Base-by-base conservation (phyloP, 1,140 invertebrate species). In the Cydia pomonella region DNA sequence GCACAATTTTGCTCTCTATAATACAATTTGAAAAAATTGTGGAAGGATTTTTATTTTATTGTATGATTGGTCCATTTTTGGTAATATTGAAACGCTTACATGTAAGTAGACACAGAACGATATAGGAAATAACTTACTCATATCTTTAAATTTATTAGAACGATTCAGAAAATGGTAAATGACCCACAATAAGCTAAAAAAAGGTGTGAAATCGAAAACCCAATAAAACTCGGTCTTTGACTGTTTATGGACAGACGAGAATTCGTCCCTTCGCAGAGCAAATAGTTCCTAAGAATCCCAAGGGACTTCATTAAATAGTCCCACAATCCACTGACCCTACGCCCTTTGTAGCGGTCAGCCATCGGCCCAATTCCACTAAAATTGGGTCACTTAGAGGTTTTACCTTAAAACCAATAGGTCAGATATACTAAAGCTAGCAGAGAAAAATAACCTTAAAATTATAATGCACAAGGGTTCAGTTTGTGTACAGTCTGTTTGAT, bases 251-350 rank as follows among this genome's bases (percentile, higher is more conserved):
- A n/a, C 47, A n/a, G 16, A 16, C 13, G 47, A n/a, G 16, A 50
- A 50, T 18, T 50, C 12, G 47, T 50, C 47, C 47, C 47, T 50
- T n/a, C 41, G 18, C 47, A n/a, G 1, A n/a, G 18, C 47, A 50
- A 50, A 50, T 50, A 50, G n/a, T 50, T 50, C 47, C 16, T 4
- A 50, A 50, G 16, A n/a, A 18, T n/a, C 53, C 53, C 10, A 59
- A 59, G 21, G 53, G 53, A 59, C 53, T 59, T 59, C 21, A 59
- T 59, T 59, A 59, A 23, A 59, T 23, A 53, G 50, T 53, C 53
- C 53, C 53, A 23, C 21, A 23, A 23, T 7, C 18, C 50, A 50
- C n/a, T 7, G 50, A 10, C 53, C 53, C 53, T 59, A 21, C 21
- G 53, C 53, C 53, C 53, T 59, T 23, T 23, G n/a, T 59, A 59